Evolutionary conservation across 2,888 invertebrate species (phyloP), one percentile per base, ranked within the genome.

Genomic region (Drosophila glabriapex): DNA sequence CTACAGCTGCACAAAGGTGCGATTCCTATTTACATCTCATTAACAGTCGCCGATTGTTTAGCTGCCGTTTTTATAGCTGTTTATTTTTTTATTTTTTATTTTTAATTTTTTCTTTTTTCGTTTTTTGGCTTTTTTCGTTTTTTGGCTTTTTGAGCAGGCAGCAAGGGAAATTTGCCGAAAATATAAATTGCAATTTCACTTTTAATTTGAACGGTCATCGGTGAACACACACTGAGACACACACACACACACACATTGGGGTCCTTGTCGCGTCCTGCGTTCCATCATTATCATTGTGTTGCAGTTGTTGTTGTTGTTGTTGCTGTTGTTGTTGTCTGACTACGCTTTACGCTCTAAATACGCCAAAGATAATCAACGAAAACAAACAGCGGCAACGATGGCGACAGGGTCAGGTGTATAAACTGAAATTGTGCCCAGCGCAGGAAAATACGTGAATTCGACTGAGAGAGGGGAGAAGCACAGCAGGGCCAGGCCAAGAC

Each of bases 281-380:
- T 73, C 74, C 78, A 75, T 87, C 85, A 85, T 88, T 82, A 85
- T 75, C 72, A 82, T 80, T 70, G 39, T 61, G 19, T 49, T 60
- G 33, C 10, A 61, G 43, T n/a, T 56, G 55, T 25, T 68, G 25
- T 29, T 41, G 50, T 31, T 39, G n/a, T 28, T 28, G 28, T 0
- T 28, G 28, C n/a, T 66, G 31, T 35, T 41, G 31, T 49, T 78
- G 63, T 60, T 81, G 91, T 90, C 91, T 90, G 91, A 91, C 90
- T 89, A 85, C 89, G 85, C 91, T 92, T 92, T 92, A 92, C 92
- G 92, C 92, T 92, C 92, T 92, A 92, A 91, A 92, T 92, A 92
- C 92, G 91, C 91, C 83, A 75, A 86, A 92, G 90, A 92, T 90
- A 92, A 92, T 92, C 91, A 92, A 86, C 91, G 78, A 85, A 89